These are phyloP conservation scores for Centropristis striata DNA, from an alignment of 2,113 vertebrate genomes.

Conservation along the genomic window DNA sequence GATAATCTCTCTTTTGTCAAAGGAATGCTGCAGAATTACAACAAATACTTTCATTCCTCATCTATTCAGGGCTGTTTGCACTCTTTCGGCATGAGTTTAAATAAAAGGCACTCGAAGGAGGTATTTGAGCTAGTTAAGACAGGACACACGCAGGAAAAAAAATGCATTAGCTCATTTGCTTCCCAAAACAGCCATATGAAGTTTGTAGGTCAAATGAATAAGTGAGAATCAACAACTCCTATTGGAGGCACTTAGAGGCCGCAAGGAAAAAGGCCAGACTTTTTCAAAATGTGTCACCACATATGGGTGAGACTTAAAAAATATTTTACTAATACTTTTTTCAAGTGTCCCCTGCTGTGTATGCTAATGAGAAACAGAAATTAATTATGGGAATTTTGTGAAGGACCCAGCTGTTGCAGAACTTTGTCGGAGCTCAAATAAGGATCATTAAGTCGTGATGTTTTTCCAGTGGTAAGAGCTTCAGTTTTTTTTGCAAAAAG, in stretches of 20 bases:
- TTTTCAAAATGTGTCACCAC: conserved; percentile 4
- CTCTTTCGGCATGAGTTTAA: conserved; percentile 66
- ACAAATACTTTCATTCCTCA: conserved; percentile 77
- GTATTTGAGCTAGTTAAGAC: conserved; percentile 77
- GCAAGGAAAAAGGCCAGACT: background rate
- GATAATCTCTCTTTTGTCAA: conserved; percentile 81
- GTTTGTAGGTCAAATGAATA: conserved; percentile 51
- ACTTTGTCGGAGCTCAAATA: conserved; percentile 30
- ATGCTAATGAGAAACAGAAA: conserved; percentile 15
- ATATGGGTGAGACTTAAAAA: background rate
- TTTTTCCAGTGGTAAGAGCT: background rate
- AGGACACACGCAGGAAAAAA: conserved; percentile 29
- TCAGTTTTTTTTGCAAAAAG: background rate
- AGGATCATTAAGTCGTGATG: background rate
- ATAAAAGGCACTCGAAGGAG: conserved; percentile 61
- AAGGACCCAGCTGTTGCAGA: conserved; percentile 21
- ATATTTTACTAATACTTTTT: background rate
- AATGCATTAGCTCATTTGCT: conserved; percentile 28
- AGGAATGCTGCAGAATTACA: conserved; percentile 76
- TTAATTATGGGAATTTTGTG: background rate
- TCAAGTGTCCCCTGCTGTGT: conserved; percentile 1
- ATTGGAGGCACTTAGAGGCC: background rate
- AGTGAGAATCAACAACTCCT: conserved; percentile 20
- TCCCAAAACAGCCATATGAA: conserved; percentile 33
- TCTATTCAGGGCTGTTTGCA: conserved; percentile 70